Conservation (phyloP, 2,113 vertebrate genomes). For the Chionomys nivalis region DNA sequence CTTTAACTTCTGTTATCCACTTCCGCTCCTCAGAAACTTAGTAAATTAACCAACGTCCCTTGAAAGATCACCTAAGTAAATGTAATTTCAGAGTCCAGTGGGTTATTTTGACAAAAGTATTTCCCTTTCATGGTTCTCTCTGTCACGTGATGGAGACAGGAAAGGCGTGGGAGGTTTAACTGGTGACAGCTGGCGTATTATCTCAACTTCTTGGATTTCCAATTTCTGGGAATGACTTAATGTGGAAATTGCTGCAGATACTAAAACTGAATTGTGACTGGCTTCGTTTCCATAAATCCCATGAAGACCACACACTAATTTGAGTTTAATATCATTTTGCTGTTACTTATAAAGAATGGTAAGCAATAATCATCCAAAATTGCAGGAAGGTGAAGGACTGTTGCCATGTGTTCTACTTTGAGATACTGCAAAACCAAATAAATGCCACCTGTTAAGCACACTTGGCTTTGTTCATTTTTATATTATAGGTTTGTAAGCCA, state of each 20-base stretch:
- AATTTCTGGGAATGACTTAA: slow-evolving; percentile 50
- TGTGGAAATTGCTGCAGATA: slow-evolving; percentile 37
- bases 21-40: slow-evolving; percentile 57
- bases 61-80: slow-evolving; percentile 36
- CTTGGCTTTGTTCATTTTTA: background rate
- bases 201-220: slow-evolving; percentile 10
- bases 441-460: slow-evolving; percentile 46
- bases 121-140: slow-evolving; percentile 12
- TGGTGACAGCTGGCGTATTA: slow-evolving; percentile 49
- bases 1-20: slow-evolving; percentile 64
- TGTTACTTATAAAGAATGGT: slow-evolving; percentile 42
- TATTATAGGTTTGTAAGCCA: background rate
- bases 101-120: background rate
- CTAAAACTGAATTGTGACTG: slow-evolving; percentile 21
- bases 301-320: slow-evolving; percentile 16
- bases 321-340: slow-evolving; percentile 8
- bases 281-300: slow-evolving; percentile 42
- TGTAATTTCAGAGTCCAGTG: slow-evolving; percentile 25
- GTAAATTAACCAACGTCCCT: slow-evolving; percentile 70
- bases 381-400: slow-evolving; percentile 48
- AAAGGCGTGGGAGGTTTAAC: slow-evolving; percentile 25
- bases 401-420: slow-evolving; percentile 61
- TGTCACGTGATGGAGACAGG: background rate
- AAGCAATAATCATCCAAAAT: slow-evolving; percentile 21
- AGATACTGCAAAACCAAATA: slow-evolving; percentile 66